Evolutionary conservation across 2,888 invertebrate species (phyloP).

Genomic region (Cosmopolites sordidus): DNA sequence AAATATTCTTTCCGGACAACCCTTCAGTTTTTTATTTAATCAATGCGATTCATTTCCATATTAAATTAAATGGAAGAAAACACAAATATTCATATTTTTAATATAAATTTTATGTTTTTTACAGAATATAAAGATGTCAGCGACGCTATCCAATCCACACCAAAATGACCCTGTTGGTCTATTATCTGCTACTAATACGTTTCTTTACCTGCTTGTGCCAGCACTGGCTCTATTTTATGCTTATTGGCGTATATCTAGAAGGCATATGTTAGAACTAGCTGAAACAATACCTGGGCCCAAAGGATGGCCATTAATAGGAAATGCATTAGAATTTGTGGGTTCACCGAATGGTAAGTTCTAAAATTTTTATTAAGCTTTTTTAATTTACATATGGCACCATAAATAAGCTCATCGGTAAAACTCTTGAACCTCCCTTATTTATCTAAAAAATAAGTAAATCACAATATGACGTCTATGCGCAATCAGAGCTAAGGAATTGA

Average conservation of each 20-base stretch:
- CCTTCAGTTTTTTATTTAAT: no score
- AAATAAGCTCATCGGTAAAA: no score
- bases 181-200: conserved; percentile 62
- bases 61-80: no score
- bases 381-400: no score
- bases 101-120: conserved; percentile 1
- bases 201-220: conserved; percentile 67
- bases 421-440: no score
- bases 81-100: background rate
- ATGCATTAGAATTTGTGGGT: conserved; percentile 69
- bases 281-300: conserved; percentile 68
- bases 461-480: no score
- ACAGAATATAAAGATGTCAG: conserved; percentile 32
- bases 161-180: conserved; percentile 37
- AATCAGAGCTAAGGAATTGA: no score
- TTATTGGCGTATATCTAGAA: conserved; percentile 73
- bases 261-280: conserved; percentile 66
- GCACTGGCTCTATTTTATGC: conserved; percentile 66
- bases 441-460: no score
- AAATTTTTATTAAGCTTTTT: no score
- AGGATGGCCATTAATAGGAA: conserved; percentile 70
- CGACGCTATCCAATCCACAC: conserved; percentile 35
- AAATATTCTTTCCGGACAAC: no score
- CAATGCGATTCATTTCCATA: no score
- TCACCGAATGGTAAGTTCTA: conserved; percentile 62